These are phyloP conservation scores for Rhincodon typus DNA, from an alignment of 2,797 vertebrate genomes.

Conservation along the genomic window DNA sequence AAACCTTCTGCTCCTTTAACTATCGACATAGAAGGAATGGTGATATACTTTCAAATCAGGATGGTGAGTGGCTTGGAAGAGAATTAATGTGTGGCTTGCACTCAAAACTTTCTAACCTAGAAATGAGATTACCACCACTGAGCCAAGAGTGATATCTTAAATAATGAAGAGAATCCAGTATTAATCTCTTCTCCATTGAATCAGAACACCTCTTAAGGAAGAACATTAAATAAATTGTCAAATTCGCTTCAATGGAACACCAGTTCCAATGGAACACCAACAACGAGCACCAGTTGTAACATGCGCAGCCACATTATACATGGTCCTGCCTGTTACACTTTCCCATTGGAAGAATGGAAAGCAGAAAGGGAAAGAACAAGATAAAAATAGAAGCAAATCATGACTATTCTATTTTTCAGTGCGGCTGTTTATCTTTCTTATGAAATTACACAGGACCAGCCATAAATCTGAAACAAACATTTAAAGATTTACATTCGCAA, in stretches of 20 bases:
- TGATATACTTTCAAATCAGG: too few relatives aligned
- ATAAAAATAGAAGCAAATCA: background rate
- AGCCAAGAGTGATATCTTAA: too few relatives aligned
- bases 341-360: background rate
- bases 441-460: background rate
- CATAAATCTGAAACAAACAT: background rate
- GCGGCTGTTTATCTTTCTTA: background rate
- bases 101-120: background rate
- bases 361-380: background rate
- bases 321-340: background rate
- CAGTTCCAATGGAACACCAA: background rate
- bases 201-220: background rate
- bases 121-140: background rate
- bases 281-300: background rate
- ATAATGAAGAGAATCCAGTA: background rate
- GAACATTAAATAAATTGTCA: background rate
- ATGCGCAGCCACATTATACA: background rate
- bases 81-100: background rate
- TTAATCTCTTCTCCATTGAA: background rate
- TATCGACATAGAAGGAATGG: too few relatives aligned
- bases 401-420: background rate
- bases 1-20: too few relatives aligned
- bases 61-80: too few relatives aligned
- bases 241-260: background rate
- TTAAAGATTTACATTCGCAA: background rate